phyloP scores from a whole-genome alignment of 2,888 invertebrate genomes.

The Lacanobia oleracea region DNA sequence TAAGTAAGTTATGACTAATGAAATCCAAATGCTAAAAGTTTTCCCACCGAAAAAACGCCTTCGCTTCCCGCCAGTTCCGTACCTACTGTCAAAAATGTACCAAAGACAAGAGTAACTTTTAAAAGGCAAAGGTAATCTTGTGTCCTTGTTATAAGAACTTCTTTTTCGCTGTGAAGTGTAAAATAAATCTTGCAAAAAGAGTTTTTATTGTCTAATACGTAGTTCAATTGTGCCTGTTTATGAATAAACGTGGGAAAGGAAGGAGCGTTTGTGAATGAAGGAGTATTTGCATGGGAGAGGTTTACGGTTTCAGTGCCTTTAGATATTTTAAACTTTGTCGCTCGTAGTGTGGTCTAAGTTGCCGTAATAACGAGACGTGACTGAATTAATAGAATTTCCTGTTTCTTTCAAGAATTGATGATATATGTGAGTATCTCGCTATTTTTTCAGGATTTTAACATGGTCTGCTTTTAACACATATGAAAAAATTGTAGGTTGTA shows the following conservation, averaged over 20 bases:
- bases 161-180: slow-evolving; percentile 34
- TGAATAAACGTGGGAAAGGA: slow-evolving; percentile 59
- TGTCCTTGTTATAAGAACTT: slow-evolving; percentile 17
- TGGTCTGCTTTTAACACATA: neutral
- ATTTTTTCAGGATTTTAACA: neutral
- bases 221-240: slow-evolving; percentile 57
- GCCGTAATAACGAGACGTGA: neutral
- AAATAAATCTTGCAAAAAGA: slow-evolving; percentile 44
- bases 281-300: slow-evolving; percentile 35
- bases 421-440: no score
- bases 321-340: slow-evolving; percentile 16
- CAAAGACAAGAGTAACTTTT: slow-evolving; percentile 37
- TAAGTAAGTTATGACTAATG: no score
- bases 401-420: neutral
- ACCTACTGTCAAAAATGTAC: slow-evolving; percentile 58
- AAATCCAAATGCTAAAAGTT: neutral
- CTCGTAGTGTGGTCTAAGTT: slow-evolving; percentile 1
- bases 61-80: slow-evolving; percentile 54
- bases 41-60: slow-evolving; percentile 53
- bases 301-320: slow-evolving; percentile 35
- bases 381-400: neutral
- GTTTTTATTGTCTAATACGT: slow-evolving; percentile 61
- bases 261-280: slow-evolving; percentile 53
- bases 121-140: slow-evolving; percentile 48
- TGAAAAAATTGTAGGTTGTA: no score